phyloP scores from a whole-genome alignment of 2,888 invertebrate genomes.

The Cremastobaeus sp. region DNA sequence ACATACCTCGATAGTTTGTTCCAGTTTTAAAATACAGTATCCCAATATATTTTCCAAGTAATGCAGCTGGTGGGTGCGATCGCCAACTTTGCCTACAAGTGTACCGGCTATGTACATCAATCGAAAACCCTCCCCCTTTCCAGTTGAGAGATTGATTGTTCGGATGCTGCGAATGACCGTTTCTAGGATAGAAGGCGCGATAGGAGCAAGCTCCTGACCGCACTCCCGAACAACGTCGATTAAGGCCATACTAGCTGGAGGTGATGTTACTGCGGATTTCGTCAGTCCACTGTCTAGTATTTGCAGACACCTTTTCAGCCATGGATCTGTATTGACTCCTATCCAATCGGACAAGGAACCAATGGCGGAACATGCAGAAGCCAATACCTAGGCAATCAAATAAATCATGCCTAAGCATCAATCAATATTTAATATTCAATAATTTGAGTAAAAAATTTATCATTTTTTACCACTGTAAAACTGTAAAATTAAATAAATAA shows the following conservation, averaged over 20 bases:
- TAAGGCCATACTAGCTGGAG: conserved; percentile 91
- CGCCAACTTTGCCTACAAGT: conserved; percentile 84
- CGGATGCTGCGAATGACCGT: conserved; percentile 81
- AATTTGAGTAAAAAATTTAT: too few relatives aligned
- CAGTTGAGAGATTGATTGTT: conserved; percentile 80
- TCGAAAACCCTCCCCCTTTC: conserved; percentile 84
- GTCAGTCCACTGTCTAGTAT: conserved; percentile 83
- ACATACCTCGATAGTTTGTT: conserved; percentile 25
- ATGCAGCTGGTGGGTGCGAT: conserved; percentile 82
- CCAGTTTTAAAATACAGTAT: conserved; percentile 83
- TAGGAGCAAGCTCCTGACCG: conserved; percentile 85
- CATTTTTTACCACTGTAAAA: too few relatives aligned
- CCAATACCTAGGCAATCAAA: conserved; percentile 73
- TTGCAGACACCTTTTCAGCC: conserved; percentile 84
- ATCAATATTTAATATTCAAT: too few relatives aligned
- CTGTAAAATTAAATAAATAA: too few relatives aligned
- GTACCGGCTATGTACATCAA: conserved; percentile 88
- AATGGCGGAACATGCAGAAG: conserved; percentile 75
- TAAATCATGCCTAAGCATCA: too few relatives aligned
- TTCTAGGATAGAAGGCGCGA: conserved; percentile 86
- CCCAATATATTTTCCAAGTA: conserved; percentile 85
- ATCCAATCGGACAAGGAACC: conserved; percentile 94
- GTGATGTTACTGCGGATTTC: conserved; percentile 83
- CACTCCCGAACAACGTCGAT: conserved; percentile 93
- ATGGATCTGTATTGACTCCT: conserved; percentile 83